Evolutionary conservation across 2,888 invertebrate genomes (phyloP), one percentile per base, ranked within the genome.

Genomic region (Tipula unca): DNA sequence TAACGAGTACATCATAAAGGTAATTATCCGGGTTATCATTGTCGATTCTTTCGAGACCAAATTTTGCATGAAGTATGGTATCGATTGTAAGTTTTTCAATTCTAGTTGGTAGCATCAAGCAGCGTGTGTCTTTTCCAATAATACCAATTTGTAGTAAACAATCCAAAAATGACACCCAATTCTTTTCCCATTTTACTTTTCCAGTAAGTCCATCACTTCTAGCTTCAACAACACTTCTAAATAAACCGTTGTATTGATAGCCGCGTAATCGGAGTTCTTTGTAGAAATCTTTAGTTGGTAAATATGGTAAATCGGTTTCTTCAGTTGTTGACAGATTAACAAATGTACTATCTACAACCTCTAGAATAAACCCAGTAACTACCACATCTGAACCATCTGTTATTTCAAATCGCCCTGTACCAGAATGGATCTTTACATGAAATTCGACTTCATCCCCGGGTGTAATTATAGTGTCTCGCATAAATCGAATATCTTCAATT

Each of bases 131-230:
- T 86, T 94, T 92, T 29, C 94, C 93, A 29, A 97, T 89, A 85
- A 97, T 94, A 88, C 94, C 93, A 88, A 96, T 93, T 90, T 98
- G 98, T 14, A 98, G 92, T 94, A 98, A 95, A 42, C 95, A 95
- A 91, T 98, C 98, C 91, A 98, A 93, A 90, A 97, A 97, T 1
- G 96, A 93, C 5, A 96, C 94, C 97, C 97, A 98, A 90, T 96
- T 96, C 88, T 94, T 94, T 85, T 93, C 92, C 97, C 97, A 97
- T 85, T 92, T 90, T 6, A 88, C 89, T 89, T 88, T 88, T 3
- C 91, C 91, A 35, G 88, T 89, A 0, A 89, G 85, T 0, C 91
- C 91, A 87, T 91, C 90, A 0, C 89, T 87, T 0, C 90, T 89
- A 0, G 90, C 90, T 8, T 86, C 85, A 0, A 87, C 86, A 0